These are phyloP conservation scores for Lipotes vexillifer DNA, from an alignment of 2,113 vertebrate genomes.

Conservation along the genomic window DNA sequence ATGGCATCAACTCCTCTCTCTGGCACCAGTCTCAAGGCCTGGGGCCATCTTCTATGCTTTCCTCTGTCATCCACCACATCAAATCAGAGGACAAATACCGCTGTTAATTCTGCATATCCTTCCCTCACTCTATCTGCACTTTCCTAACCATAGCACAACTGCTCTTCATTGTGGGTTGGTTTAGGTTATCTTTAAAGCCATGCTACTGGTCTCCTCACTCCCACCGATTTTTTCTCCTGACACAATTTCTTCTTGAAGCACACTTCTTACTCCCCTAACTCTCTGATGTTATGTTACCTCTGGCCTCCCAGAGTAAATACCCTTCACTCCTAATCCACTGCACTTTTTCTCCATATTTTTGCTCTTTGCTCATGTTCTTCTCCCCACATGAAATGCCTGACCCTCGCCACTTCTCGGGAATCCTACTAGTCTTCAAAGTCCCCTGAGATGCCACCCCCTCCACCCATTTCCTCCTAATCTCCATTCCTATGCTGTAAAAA, in stretches of 20 bases:
- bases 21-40: not conserved
- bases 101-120: no score
- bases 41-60: not conserved
- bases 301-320: not conserved
- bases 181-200: not conserved
- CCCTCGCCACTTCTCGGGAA: not conserved
- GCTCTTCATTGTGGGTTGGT: not conserved
- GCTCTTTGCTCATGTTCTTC: not conserved
- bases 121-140: not conserved
- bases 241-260: not conserved
- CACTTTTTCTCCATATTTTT: not conserved
- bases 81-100: not conserved
- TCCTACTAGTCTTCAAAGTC: not conserved
- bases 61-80: not conserved
- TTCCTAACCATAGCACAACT: not conserved
- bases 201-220: no score
- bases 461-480: fast-evolving
- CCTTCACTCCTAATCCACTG: fast-evolving
- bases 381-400: no score
- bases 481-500: not conserved
- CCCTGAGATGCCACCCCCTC: not conserved
- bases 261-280: not conserved
- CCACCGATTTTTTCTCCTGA: not conserved
- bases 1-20: not conserved
- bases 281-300: not conserved